These are phyloP conservation scores for Mugil cephalus DNA, from an alignment of 2,113 vertebrate species.

Conservation along the genomic window DNA sequence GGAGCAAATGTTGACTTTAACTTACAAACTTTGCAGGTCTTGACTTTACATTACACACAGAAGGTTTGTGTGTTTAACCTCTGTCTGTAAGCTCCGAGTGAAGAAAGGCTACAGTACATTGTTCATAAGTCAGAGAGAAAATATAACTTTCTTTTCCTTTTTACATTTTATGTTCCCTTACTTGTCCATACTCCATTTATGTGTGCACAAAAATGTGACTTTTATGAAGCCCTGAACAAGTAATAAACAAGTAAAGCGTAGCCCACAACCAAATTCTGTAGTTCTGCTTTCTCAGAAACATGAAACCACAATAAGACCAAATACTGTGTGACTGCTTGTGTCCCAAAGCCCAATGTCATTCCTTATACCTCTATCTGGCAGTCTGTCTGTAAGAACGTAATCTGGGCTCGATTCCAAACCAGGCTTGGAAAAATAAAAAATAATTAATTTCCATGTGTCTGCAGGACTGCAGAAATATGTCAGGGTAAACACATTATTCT, in stretches of 20 bases:
- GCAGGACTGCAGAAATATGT: conserved; percentile 35
- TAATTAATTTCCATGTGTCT: neutral
- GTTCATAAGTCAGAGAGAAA: neutral
- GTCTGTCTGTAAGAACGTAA: conserved; percentile 3
- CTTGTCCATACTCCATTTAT: neutral
- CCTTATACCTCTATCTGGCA: neutral
- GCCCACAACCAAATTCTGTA: neutral
- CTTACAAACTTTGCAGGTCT: conserved; percentile 32
- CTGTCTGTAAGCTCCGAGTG: conserved; percentile 21
- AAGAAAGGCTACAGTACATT: conserved; percentile 26
- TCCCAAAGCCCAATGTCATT: neutral
- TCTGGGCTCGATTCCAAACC: conserved; percentile 20
- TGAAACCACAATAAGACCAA: neutral
- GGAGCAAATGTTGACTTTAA: conserved; percentile 36
- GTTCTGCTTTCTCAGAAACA: neutral
- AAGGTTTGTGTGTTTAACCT: conserved; percentile 42
- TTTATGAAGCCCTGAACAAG: conserved; percentile 7
- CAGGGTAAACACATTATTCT: conserved; percentile 21
- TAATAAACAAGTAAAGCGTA: neutral
- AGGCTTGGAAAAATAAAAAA: conserved; percentile 2
- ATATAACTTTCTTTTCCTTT: neutral
- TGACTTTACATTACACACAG: conserved; percentile 16
- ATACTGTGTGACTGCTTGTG: neutral
- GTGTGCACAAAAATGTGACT: neutral
- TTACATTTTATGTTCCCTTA: conserved; percentile 1